Evolutionary conservation across 2,797 vertebrate genomes (phyloP), one percentile per base, ranked within the genome.

Genomic region (Vireo griseus): DNA sequence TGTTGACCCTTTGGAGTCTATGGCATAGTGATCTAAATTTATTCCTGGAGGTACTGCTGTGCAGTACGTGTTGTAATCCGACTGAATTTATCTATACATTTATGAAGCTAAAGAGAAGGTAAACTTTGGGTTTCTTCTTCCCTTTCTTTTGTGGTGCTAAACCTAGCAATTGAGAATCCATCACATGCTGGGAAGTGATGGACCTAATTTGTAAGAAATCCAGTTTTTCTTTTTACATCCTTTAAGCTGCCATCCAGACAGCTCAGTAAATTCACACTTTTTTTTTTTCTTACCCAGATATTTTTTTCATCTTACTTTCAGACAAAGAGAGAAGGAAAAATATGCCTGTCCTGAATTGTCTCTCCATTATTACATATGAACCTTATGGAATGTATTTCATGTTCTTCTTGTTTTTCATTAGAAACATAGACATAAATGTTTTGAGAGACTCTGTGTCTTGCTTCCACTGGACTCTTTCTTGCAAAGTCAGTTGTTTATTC

Each of bases 1-100:
- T 62, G 66, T 90, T 92, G 91, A 92, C 94, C 67, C 91, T 86
- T 90, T 68, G 54, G 84, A 91, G 42, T 51, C 75, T 72, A 58
- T 66, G 82, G 66, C 72, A 73, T 37, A 84, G 48, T 48, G 50
- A 78, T 88, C 75, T 86, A 78, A 83, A 94, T 63, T 86, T 92
- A 86, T 78, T 94, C 85, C 87, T 96, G 62, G 47, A 96, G 75
- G 51, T 42, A 65, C 54, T 65, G 47, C 54, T 31, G 1, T 19
- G 24, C 40, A 75, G 22, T 77, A 39, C n/a, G 57, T 75, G 42
- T 29, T 77, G 42, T 28, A 91, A 50, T 74, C 44, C 85, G 51
- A 85, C 7, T 58, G 47, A 94, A 71, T 83, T 92, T 72, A 75
- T 77, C 54, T 58, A 31, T 50, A 35, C 13, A 22, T 69, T 80